A percentile compares a stretch with the other conserved stretches of the same genome.
Conservation (phyloP, 1,140 invertebrate species). For the Neuroterus valhalla region DNA sequence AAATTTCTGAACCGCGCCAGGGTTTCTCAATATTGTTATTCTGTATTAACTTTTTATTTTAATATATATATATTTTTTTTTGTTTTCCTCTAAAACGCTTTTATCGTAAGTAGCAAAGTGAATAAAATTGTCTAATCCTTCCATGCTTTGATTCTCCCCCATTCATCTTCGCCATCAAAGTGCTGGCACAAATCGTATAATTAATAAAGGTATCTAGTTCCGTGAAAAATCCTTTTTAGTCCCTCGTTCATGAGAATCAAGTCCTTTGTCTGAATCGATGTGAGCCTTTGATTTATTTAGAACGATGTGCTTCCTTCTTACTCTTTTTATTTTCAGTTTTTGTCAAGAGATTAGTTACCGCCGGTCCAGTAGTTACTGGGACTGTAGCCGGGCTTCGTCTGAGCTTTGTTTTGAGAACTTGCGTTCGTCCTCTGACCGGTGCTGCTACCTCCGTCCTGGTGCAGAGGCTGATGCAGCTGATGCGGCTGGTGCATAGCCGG, state of each 20-base stretch:
- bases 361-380: constrained; percentile 78
- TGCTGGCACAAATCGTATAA: constrained; percentile 20
- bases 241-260: constrained; percentile 8
- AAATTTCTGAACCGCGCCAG: constrained; percentile 35
- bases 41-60: background rate
- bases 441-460: constrained; percentile 82
- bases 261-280: background rate
- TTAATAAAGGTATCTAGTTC: constrained; percentile 3
- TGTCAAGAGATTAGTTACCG: constrained; percentile 73
- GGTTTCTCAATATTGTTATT: background rate
- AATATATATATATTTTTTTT: background rate
- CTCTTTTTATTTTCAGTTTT: constrained; percentile 37
- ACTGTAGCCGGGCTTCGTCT: constrained; percentile 80
- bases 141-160: constrained; percentile 34
- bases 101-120: constrained; percentile 33
- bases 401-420: constrained; percentile 81
- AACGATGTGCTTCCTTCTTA: constrained; percentile 42
- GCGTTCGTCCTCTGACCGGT: constrained; percentile 81
- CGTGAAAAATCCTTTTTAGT: constrained; percentile 15
- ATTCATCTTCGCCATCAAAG: constrained; percentile 18
- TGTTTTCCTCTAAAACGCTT: constrained; percentile 35
- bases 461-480: constrained; percentile 86
- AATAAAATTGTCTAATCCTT: constrained; percentile 54
- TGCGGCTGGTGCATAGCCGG: constrained; percentile 84
- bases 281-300: constrained; percentile 5